Conservation (phyloP, 2,797 vertebrate genomes). For the Chromis chromis region DNA sequence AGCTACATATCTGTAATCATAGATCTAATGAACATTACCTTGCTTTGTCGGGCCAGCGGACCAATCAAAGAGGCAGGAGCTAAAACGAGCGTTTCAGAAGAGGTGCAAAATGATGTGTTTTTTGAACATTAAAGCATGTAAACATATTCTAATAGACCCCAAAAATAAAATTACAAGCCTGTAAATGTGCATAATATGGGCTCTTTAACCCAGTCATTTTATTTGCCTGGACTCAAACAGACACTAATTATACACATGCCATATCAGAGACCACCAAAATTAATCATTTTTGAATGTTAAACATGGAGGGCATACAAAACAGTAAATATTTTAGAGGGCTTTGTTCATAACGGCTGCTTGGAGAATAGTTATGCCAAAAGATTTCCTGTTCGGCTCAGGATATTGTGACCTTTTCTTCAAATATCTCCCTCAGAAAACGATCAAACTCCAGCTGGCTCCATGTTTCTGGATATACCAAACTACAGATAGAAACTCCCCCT, state of each 20-base stretch:
- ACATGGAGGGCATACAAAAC: background rate
- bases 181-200: no score
- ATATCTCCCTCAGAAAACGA: background rate
- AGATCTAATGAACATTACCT: no score
- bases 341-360: background rate
- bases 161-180: no score
- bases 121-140: no score
- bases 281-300: background rate
- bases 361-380: background rate
- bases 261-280: background rate
- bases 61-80: no score
- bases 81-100: no score
- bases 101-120: no score
- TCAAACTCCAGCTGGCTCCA: background rate
- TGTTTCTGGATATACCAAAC: constrained; percentile 22
- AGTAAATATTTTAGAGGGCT: background rate
- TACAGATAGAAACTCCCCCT: background rate
- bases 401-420: constrained; percentile 13
- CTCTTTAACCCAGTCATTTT: background rate
- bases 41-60: no score
- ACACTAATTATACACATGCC: background rate
- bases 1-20: no score
- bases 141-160: no score
- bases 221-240: background rate
- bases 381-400: constrained; percentile 1